Percentiles rank a stretch among this genome's conserved stretches.
These are phyloP conservation scores for Zosterops japonicus DNA, from an alignment of 2,113 vertebrate species.

Conservation along the genomic window DNA sequence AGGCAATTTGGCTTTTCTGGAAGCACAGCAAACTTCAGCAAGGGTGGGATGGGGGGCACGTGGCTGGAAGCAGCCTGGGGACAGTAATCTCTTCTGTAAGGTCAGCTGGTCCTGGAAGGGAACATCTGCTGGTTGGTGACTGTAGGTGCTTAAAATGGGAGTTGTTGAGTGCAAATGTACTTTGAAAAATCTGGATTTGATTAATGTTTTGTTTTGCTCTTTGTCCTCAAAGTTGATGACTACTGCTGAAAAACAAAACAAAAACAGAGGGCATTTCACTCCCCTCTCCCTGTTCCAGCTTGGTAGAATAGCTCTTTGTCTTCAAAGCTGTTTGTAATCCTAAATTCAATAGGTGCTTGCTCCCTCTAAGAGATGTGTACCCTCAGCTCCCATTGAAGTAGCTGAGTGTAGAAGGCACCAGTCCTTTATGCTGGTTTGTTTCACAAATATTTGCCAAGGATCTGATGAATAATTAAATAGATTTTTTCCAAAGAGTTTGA, in stretches of 20 bases:
- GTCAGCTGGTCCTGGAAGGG: conserved; percentile 48
- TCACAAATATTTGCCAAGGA: conserved; percentile 48
- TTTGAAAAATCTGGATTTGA: conserved; percentile 61
- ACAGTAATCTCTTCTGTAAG: conserved; percentile 7
- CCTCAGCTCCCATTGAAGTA: conserved; percentile 29
- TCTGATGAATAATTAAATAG: conserved; percentile 42
- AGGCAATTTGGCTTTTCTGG: not conserved
- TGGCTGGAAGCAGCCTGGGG: not conserved
- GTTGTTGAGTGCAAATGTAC: conserved; percentile 39
- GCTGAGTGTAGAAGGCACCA: conserved; percentile 7
- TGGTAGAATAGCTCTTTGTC: conserved; percentile 4
- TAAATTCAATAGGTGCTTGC: conserved; percentile 45
- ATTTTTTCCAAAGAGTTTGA: conserved; percentile 47
- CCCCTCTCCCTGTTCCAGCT: not conserved
- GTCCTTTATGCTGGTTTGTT: conserved; percentile 36
- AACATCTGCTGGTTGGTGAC: conserved; percentile 45
- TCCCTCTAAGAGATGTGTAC: conserved; percentile 6
- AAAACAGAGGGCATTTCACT: conserved; percentile 41
- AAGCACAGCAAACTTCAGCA: not conserved
- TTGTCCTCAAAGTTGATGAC: conserved; percentile 55
- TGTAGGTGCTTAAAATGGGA: conserved; percentile 60
- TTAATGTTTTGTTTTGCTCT: conserved; percentile 64
- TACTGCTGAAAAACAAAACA: conserved; percentile 49
- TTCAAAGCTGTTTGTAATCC: conserved; percentile 17
- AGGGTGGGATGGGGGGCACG: not conserved